A percentile compares a stretch with the other conserved stretches of the same genome.
Conservation (phyloP, 2,113 vertebrate species). For the Holacanthus passer region DNA sequence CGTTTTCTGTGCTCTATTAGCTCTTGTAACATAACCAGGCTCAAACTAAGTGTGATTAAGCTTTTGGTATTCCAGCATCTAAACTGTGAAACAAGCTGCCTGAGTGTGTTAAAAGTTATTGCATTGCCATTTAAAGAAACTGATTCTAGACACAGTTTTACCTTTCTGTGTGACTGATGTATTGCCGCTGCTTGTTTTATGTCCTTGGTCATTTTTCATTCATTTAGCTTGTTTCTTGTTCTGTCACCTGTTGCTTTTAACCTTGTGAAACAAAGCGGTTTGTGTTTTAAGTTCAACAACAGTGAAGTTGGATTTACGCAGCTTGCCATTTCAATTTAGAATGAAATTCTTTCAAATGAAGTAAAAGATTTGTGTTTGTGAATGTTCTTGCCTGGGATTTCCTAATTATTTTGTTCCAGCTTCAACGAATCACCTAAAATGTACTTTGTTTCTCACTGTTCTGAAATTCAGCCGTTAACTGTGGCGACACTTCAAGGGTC, state of each 20-base stretch:
- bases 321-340: neutral
- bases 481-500: neutral
- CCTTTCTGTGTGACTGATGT: neutral
- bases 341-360: slow-evolving; percentile 2
- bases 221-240: neutral
- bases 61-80: slow-evolving; percentile 1
- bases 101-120: neutral
- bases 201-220: slow-evolving; percentile 18
- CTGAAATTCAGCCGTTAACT: neutral
- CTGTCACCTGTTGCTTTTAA: slow-evolving; percentile 7
- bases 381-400: neutral
- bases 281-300: neutral
- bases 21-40: neutral
- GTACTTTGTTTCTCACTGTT: neutral
- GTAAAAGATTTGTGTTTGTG: neutral
- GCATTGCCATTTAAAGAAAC: neutral
- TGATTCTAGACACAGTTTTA: neutral
- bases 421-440: neutral
- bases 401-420: neutral
- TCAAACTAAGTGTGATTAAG: neutral
- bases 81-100: neutral
- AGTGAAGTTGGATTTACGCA: neutral
- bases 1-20: neutral
- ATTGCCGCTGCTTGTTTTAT: neutral
- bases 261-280: neutral